Evolutionary conservation across 1,140 invertebrate species (phyloP).

Genomic region (Samia ricini): DNA sequence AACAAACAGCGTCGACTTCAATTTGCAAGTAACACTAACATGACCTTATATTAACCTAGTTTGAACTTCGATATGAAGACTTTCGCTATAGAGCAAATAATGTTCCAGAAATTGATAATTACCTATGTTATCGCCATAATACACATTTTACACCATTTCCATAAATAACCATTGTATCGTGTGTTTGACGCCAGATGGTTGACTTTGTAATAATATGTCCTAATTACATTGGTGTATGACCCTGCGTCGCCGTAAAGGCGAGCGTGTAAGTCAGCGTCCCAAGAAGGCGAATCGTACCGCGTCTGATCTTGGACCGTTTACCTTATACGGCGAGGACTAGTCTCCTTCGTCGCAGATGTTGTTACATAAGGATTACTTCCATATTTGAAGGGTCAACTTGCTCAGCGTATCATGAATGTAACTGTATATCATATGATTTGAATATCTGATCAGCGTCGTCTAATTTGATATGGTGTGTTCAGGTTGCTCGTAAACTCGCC

Average conservation of each 20-base stretch:
- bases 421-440: conserved; percentile 22
- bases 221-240: conserved; percentile 71
- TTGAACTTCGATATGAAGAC: conserved; percentile 13
- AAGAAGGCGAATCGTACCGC: conserved; percentile 55
- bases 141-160: background rate
- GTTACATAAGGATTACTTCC: conserved; percentile 69
- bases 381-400: conserved; percentile 55
- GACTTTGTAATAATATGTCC: conserved; percentile 45
- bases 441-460: conserved; percentile 26
- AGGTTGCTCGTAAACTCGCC: conserved; percentile 99
- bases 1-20: conserved; percentile 13
- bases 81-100: conserved; percentile 21
- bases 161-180: background rate
- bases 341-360: conserved; percentile 57
- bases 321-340: conserved; percentile 59
- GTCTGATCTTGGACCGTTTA: conserved; percentile 57
- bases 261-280: conserved; percentile 60
- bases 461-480: conserved; percentile 65
- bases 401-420: conserved; percentile 28
- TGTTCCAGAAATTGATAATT: conserved; percentile 15
- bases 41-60: conserved; percentile 17
- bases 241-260: conserved; percentile 57
- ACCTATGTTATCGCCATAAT: conserved; percentile 22
- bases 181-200: conserved; percentile 23
- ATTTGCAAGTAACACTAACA: conserved; percentile 19